Evolutionary conservation across 2,888 invertebrate species (phyloP).

Genomic region (Cheilosia soror): DNA sequence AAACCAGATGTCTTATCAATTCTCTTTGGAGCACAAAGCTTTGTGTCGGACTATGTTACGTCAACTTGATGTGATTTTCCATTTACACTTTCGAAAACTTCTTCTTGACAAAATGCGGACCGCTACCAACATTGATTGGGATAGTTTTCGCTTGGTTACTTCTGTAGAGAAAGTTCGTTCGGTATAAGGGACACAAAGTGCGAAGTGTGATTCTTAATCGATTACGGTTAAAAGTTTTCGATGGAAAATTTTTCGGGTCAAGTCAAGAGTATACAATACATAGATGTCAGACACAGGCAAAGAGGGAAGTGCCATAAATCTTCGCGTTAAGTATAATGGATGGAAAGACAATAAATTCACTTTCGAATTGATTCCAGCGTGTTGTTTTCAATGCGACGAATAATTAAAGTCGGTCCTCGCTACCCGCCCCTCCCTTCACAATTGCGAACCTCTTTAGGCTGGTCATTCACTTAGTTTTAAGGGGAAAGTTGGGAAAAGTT

Average conservation of each 20-base stretch:
- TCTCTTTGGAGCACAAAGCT: conserved; percentile 44
- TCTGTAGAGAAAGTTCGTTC: conserved; percentile 3
- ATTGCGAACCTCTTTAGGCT: not conserved
- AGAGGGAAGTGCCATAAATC: conserved; percentile 66
- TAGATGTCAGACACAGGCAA: conserved; percentile 60
- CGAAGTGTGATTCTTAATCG: conserved; percentile 68
- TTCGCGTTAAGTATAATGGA: conserved; percentile 66
- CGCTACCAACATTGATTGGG: not conserved
- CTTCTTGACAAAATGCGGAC: conserved; percentile 29
- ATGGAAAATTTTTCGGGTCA: conserved; percentile 53
- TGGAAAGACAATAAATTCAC: conserved; percentile 69
- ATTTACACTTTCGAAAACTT: conserved; percentile 27
- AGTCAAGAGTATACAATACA: conserved; percentile 1
- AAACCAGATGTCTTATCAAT: conserved; percentile 26
- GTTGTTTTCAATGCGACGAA: conserved; percentile 71
- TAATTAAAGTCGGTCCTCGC: conserved; percentile 53
- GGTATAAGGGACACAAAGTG: not conserved
- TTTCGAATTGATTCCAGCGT: conserved; percentile 66
- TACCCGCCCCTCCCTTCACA: no score
- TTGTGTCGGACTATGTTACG: conserved; percentile 57
- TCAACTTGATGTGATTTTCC: conserved; percentile 46
- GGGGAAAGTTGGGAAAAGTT: conserved; percentile 60
- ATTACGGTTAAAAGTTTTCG: conserved; percentile 63
- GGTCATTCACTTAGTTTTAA: conserved; percentile 31
- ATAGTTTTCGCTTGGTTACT: conserved; percentile 65